These are phyloP conservation scores for Xanthia icteritia DNA, from an alignment of 2,888 invertebrate species.

Conservation along the genomic window DNA sequence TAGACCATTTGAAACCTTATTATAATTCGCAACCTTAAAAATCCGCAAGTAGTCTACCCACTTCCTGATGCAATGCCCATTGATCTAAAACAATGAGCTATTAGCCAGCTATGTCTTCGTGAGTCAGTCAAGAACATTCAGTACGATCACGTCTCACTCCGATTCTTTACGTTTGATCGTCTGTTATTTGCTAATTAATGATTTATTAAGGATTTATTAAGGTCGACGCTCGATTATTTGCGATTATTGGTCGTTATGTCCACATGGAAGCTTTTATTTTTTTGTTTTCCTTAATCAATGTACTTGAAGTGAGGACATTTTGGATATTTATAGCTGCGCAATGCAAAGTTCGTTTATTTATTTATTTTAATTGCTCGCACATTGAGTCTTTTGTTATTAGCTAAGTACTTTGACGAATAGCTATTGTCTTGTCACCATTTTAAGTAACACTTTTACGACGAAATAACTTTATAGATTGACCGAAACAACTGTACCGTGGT, in stretches of 20 bases:
- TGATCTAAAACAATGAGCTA: slow-evolving; percentile 51
- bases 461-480: background rate
- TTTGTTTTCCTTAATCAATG: slow-evolving; percentile 32
- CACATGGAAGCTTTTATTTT: background rate
- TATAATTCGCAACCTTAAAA: background rate
- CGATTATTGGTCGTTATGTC: slow-evolving; percentile 12
- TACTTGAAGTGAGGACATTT: slow-evolving; percentile 5
- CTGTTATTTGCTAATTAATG: slow-evolving; percentile 42
- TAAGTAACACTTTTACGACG: background rate
- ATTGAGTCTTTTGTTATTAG: background rate
- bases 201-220: slow-evolving; percentile 42
- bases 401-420: background rate
- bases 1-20: background rate
- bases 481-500: too few species aligned
- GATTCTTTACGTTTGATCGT: slow-evolving; percentile 16
- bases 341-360: background rate
- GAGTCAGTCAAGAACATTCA: slow-evolving; percentile 19
- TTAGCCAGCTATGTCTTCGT: slow-evolving; percentile 29
- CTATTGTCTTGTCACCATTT: background rate
- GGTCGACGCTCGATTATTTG: slow-evolving; percentile 35
- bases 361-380: background rate
- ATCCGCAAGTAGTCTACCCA: background rate
- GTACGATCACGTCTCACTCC: slow-evolving; percentile 35
- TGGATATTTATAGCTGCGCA: background rate
- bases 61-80: slow-evolving; percentile 22